Evolutionary conservation across 2,113 vertebrate species (phyloP).

Genomic region (Mugil cephalus): DNA sequence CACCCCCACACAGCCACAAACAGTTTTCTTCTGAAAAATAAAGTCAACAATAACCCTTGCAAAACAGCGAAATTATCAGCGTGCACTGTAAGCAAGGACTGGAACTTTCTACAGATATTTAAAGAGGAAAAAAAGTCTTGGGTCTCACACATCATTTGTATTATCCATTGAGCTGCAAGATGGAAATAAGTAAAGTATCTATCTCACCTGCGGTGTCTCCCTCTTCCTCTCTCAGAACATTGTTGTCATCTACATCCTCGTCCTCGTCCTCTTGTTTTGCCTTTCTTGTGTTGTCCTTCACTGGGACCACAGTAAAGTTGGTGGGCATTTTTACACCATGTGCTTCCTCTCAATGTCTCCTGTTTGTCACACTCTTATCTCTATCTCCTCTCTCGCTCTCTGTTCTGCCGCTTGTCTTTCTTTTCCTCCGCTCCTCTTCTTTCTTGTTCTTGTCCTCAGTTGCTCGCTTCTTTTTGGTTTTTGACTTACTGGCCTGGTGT

Average conservation of each 20-base stretch:
- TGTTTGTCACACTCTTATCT: slow-evolving; percentile 61
- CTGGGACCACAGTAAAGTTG: slow-evolving; percentile 86
- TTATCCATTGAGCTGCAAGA: background rate
- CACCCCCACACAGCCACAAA: slow-evolving; percentile 40
- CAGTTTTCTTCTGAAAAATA: slow-evolving; percentile 28
- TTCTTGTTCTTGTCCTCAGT: slow-evolving; percentile 2
- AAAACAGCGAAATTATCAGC: slow-evolving; percentile 23
- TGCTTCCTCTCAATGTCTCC: slow-evolving; percentile 57
- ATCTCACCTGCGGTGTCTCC: slow-evolving; percentile 69
- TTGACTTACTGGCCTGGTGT: slow-evolving; percentile 21
- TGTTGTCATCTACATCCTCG: slow-evolving; percentile 74
- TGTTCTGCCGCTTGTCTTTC: slow-evolving; percentile 8
- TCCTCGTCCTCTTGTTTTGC: slow-evolving; percentile 43
- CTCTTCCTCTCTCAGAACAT: slow-evolving; percentile 66
- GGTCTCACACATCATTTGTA: background rate
- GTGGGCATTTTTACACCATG: slow-evolving; percentile 86
- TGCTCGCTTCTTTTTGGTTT: slow-evolving; percentile 19
- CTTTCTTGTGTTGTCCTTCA: slow-evolving; percentile 72
- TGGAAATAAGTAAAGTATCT: background rate
- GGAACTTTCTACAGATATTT: slow-evolving; percentile 15
- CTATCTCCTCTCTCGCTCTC: slow-evolving; percentile 18
- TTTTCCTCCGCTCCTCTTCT: slow-evolving; percentile 28
- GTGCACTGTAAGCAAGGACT: slow-evolving; percentile 21
- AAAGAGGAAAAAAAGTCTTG: too few relatives aligned
- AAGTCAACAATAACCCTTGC: background rate